phyloP scores from a whole-genome alignment of 2,888 invertebrate genomes.

The Sinopyrophorus schimmeli region DNA sequence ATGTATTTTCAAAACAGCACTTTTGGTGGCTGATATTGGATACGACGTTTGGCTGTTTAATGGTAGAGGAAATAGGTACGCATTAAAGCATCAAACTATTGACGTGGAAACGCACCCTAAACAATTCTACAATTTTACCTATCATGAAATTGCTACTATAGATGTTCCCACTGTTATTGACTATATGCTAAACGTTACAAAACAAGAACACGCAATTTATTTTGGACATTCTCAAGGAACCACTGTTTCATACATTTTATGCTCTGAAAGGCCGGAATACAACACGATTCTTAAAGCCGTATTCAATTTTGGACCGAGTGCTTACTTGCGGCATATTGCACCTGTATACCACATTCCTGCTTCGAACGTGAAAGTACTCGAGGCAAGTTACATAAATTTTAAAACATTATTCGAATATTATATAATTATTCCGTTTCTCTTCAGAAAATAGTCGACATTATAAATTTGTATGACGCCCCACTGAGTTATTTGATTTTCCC shows the following conservation, averaged over 20 bases:
- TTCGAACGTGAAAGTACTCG: no score
- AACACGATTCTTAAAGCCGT: conserved; percentile 59
- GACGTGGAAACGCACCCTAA: conserved; percentile 21
- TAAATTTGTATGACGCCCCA: no score
- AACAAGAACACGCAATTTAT: conserved; percentile 58
- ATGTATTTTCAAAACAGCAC: background rate
- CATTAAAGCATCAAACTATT: conserved; percentile 55
- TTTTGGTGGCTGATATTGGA: conserved; percentile 45
- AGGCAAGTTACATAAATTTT: no score
- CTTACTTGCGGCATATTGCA: conserved; percentile 58
- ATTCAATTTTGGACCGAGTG: conserved; percentile 63
- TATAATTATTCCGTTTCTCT: no score
- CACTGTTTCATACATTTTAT: conserved; percentile 61
- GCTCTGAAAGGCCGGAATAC: conserved; percentile 58
- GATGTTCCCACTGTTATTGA: conserved; percentile 82
- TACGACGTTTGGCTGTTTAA: conserved; percentile 56
- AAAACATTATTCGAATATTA: background rate
- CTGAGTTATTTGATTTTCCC: no score
- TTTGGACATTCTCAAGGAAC: conserved; percentile 67
- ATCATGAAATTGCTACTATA: conserved; percentile 75
- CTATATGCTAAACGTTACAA: conserved; percentile 55
- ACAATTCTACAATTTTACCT: conserved; percentile 57
- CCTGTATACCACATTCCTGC: conserved; percentile 39
- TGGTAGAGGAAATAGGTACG: conserved; percentile 62
- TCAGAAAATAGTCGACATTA: background rate